Conservation (phyloP, 2,888 invertebrate species). For the Clitarchus hookeri region DNA sequence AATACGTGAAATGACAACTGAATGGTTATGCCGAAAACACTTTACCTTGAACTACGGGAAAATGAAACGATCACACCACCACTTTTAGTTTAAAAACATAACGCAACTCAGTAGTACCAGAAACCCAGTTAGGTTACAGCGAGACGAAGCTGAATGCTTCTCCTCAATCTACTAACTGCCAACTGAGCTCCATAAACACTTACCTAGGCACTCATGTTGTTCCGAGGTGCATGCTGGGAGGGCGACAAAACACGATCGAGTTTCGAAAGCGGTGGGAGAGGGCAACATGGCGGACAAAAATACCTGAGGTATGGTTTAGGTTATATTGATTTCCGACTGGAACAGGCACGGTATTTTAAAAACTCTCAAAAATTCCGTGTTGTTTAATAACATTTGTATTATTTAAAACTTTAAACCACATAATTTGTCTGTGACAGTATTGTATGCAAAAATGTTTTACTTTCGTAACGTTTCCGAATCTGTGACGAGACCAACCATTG, state of each 20-base stretch:
- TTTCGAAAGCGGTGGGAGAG: constrained; percentile 32
- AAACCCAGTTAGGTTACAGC: constrained; percentile 32
- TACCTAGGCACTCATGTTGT: constrained; percentile 47
- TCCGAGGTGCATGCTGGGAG: constrained; percentile 45
- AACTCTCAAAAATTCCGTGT: not conserved
- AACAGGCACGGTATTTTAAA: not conserved
- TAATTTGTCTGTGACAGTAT: not conserved
- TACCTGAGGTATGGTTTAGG: not conserved
- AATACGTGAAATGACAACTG: not conserved
- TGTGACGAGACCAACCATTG: not conserved
- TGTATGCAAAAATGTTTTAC: not conserved
- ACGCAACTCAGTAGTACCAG: not conserved
- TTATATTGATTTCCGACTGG: not conserved
- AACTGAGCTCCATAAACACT: constrained; percentile 46
- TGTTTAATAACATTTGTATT: not conserved
- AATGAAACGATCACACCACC: not conserved
- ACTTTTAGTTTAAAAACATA: constrained; percentile 15
- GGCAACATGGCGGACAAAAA: constrained; percentile 28
- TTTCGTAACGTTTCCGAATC: not conserved
- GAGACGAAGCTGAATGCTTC: constrained; percentile 42
- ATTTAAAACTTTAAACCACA: not conserved
- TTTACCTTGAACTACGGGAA: not conserved
- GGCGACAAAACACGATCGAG: constrained; percentile 38
- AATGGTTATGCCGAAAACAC: not conserved
- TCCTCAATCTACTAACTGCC: constrained; percentile 45